Base-by-base conservation (phyloP, 2,797 vertebrate species). In the Corythornis leucogaster region DNA sequence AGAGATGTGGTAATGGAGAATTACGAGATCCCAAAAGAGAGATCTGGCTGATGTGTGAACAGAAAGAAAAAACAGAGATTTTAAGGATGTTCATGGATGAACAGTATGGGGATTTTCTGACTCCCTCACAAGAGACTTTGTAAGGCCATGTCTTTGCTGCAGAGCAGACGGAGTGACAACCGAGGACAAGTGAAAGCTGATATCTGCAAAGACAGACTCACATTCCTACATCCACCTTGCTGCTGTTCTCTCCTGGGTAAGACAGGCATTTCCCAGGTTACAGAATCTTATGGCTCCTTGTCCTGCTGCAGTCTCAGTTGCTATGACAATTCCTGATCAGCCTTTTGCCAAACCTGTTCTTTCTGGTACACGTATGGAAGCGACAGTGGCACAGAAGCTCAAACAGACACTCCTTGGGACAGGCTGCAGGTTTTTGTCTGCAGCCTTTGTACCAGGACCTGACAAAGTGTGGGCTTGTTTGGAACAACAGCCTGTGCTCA, bases 231-330 rank as follows among this genome's bases (percentile, higher is more conserved):
- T 25, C 22, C 26, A 8, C 63, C 70, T 88, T 81, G 40, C 31
- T 73, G 35, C 42, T 35, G 18, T 48, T n/a, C n/a, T 84, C 28
- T 69, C 24, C 51, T 20, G 2, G 24, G 42, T 20, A 67, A 92
- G 51, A 68, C 25, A 50, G 42, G 54, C 73, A 70, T 88, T 77
- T 90, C 73, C 54, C 19, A 26, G 38, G 59, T 80, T 87, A 22
- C 53, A 79, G 71, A 42, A 79, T 79, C 35, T 79, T 33, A 64
- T 4, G 6, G 45, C 10, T 84, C 22, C 59, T 84, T 0, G 0
- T 80, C 43, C 80, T 91, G 54, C 83, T 86, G 74, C 64, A 77
- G 26, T 63, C 70, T 88, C 38, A 19, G 92, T 84, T 96, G 92
- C 80, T 82, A 80, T 90, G 90, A 66, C 80, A 87, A 86, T 81